These are phyloP conservation scores for Rhopalosiphum padi DNA, from an alignment of 1,140 invertebrate genomes.

Conservation along the genomic window DNA sequence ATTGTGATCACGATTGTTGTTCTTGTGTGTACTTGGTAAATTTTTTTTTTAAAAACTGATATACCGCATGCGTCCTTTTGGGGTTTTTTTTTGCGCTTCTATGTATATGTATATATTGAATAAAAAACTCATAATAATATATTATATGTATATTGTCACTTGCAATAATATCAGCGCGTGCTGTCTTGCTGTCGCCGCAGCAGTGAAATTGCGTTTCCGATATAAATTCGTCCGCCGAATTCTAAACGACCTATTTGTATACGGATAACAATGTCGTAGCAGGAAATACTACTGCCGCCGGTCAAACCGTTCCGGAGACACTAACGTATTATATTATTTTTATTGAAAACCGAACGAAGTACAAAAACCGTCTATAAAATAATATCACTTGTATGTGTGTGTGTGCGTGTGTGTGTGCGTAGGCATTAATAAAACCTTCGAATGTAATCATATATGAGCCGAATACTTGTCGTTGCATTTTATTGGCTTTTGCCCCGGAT, in stretches of 20 bases:
- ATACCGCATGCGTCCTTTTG: neutral
- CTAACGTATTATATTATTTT: neutral
- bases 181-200: neutral
- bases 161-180: neutral
- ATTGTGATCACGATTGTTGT: neutral
- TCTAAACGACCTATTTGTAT: neutral
- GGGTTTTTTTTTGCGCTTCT: neutral
- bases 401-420: neutral
- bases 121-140: neutral
- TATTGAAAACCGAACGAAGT: neutral
- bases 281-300: neutral
- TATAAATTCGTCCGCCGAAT: neutral
- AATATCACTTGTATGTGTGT: neutral
- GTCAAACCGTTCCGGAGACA: neutral
- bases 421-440: slow-evolving; percentile 39
- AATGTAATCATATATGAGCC: slow-evolving; percentile 32
- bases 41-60: neutral
- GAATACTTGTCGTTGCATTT: slow-evolving; percentile 45
- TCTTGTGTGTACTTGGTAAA: neutral
- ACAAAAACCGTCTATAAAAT: slow-evolving; percentile 5
- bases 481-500: slow-evolving; percentile 57
- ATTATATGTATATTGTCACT: neutral
- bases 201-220: neutral
- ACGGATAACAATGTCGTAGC: neutral
- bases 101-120: neutral